These are phyloP conservation scores for Paratrypauchen microcephalus DNA, from an alignment of 2,797 vertebrate species.

Conservation along the genomic window DNA sequence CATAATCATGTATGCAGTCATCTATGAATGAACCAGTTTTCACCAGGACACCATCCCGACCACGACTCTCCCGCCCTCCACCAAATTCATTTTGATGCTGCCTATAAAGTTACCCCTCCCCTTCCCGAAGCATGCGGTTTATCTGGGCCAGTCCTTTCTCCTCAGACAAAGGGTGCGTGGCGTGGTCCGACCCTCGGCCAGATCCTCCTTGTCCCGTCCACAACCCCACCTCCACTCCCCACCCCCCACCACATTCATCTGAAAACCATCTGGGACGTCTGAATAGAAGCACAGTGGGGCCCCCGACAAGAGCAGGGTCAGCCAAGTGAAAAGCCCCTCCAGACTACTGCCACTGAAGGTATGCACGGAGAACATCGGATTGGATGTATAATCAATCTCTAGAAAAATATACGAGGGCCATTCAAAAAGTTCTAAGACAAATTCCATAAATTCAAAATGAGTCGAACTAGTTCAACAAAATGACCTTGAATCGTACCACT, in stretches of 20 bases:
- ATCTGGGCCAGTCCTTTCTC: conserved; percentile 26
- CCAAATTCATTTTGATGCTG: not conserved
- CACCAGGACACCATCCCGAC: not conserved
- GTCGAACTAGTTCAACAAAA: too few species aligned
- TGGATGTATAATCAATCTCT: not conserved
- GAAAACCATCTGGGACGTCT: conserved; percentile 70
- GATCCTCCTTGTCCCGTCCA: conserved; percentile 53
- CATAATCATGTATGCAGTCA: too few species aligned
- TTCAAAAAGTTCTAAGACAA: too few species aligned
- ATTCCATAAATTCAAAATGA: too few species aligned
- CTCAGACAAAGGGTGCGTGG: conserved; percentile 28
- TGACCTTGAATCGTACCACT: too few species aligned
- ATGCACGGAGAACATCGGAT: conserved; percentile 25
- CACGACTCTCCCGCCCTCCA: not conserved
- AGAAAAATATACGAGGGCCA: too few species aligned
- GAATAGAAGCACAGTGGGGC: conserved; percentile 62
- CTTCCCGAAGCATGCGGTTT: conserved; percentile 14
- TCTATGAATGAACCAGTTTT: too few species aligned
- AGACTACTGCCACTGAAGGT: conserved; percentile 24
- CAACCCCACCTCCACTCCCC: conserved; percentile 27
- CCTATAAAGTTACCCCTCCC: not conserved
- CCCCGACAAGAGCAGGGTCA: conserved; percentile 50
- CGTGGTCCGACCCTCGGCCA: conserved; percentile 22
- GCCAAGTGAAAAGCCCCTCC: conserved; percentile 40
- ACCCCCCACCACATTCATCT: conserved; percentile 48